Evolutionary conservation across 2,113 vertebrate genomes (phyloP), one percentile per base, ranked within the genome.

Genomic region (Lasiurus cinereus): DNA sequence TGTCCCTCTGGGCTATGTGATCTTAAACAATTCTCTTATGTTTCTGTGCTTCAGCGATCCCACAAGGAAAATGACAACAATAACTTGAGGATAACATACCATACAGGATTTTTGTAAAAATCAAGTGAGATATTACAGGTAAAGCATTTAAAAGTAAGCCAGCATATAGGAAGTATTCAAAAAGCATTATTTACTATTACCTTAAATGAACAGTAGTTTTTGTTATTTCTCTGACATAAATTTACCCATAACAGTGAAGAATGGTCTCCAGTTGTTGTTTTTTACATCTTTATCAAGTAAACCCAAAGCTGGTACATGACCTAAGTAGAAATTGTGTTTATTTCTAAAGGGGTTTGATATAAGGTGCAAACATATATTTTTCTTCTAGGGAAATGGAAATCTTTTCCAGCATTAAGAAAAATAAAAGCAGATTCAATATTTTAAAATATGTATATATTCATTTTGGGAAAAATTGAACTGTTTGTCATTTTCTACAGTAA

Each of bases 141-240:
- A 62, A 72, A 85, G 33, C 74, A 91, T 50, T 85, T 85, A 88
- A 54, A 93, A 85, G 46, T 79, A 15, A 72, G 6, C 19, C 31
- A 14, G 4, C 7, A 72, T 76, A 19, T 36, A 46, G 3, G 33
- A n/a, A 56, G 7, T 50, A 4, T 43, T 83, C 24, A 80, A 5
- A 18, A 95, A 18, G 19, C 7, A 27, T 64, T 66, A 69, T 43
- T 50, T 62, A 24, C 33, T 59, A 21, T 69, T 27, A 56, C 43
- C 22, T 86, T 36, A 80, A 96, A 90, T 77, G 43, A 79, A 15
- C 4, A 89, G 19, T 69, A 70, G 19, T 31, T 93, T 83, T 78
- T 88, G 18, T 46, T 87, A 36, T 83, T 83, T 8, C 80, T 91
- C 29, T 83, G 39, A 31, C 4, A 6, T 88, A 31, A 86, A 4